Evolutionary conservation across 2,113 vertebrate species (phyloP).

Genomic region (Phocoena phocoena): DNA sequence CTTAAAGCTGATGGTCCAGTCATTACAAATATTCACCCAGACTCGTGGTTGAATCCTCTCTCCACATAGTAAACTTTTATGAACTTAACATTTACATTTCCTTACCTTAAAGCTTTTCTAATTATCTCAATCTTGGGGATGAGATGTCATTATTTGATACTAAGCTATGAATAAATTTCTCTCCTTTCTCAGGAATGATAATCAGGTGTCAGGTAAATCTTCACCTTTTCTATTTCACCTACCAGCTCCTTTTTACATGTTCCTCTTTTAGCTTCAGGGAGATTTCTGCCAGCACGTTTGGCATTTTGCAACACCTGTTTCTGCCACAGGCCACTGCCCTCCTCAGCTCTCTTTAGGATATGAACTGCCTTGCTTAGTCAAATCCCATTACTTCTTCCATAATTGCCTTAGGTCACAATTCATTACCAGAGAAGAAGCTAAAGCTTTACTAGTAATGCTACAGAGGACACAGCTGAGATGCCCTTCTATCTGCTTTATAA

Average conservation of each 20-base stretch:
- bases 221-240: not conserved
- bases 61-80: not conserved
- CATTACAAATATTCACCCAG: not conserved
- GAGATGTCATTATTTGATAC: slow-evolving; percentile 36
- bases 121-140: slow-evolving; percentile 5
- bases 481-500: not conserved
- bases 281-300: not conserved
- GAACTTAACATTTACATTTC: not conserved
- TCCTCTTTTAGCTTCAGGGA: not conserved
- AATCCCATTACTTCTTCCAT: not conserved
- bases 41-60: not conserved
- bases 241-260: not conserved
- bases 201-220: not conserved
- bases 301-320: slow-evolving; percentile 10
- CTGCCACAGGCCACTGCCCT: slow-evolving; percentile 13
- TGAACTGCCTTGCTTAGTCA: slow-evolving; percentile 28
- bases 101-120: slow-evolving; percentile 23
- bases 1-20: not conserved
- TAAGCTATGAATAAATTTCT: not conserved
- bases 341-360: slow-evolving; percentile 22
- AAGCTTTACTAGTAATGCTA: not conserved
- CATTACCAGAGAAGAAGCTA: not conserved
- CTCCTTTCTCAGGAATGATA: not conserved
- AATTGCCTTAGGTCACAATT: not conserved
- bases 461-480: not conserved